These are phyloP conservation scores for Palythoa grandis DNA, from an alignment of 92 coral and sea anemone genomes.

Conservation along the genomic window DNA sequence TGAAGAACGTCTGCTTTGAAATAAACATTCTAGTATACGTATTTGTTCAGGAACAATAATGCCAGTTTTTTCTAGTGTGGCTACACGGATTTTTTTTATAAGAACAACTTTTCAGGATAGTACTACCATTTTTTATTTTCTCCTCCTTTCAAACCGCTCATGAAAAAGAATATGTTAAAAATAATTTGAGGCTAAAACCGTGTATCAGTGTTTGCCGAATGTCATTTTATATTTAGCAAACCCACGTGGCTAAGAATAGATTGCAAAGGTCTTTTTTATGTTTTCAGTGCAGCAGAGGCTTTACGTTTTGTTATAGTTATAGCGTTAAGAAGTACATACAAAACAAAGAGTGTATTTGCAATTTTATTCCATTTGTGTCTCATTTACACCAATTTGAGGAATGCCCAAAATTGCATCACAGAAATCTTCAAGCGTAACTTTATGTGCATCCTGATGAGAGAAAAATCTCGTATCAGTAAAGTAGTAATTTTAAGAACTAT, in stretches of 20 bases:
- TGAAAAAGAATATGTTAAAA: neutral
- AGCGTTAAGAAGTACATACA: neutral
- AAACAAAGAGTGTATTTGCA: neutral
- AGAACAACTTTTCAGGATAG: too few species aligned
- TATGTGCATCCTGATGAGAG: neutral
- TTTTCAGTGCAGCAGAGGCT: neutral
- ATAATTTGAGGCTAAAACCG: neutral
- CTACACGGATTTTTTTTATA: too few species aligned
- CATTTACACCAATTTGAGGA: neutral
- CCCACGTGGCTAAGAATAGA: neutral
- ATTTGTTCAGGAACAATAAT: neutral
- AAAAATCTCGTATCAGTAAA: neutral
- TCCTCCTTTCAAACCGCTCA: neutral
- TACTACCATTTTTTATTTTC: too few species aligned
- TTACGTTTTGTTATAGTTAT: neutral
- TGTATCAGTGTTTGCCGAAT: neutral
- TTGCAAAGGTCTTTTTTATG: neutral
- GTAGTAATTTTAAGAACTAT: neutral
- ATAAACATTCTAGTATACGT: neutral
- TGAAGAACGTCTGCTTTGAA: neutral
- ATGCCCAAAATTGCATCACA: conserved; percentile 2
- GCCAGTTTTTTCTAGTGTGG: too few species aligned
- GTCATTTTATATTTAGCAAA: neutral
- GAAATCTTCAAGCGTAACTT: neutral
- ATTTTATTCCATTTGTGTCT: neutral